Evolutionary conservation across 2,113 vertebrate species (phyloP), one percentile per base, ranked within the genome.

Genomic region (Addax nasomaculatus): DNA sequence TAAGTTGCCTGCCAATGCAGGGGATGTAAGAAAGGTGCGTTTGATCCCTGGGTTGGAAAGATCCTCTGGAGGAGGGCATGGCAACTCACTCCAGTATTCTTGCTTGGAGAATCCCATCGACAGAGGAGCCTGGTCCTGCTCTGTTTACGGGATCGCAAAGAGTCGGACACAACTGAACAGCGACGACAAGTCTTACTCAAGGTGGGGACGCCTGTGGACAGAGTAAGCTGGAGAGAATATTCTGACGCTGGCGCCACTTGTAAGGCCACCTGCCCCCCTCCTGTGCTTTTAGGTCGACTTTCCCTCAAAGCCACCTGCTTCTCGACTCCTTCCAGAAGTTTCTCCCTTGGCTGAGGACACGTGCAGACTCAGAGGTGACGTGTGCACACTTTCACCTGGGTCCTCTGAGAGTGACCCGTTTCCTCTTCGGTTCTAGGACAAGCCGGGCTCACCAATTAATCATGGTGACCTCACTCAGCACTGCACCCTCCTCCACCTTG

Each of bases 351-450:
- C 62, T 36, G 14, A 47, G 30, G 47, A 17, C 27, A 6, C 0
- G 70, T 25, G n/a, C 85, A 64, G 45, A 70, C 47, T 30, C 76
- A 45, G 53, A 60, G 62, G 53, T 36, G 80, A 16, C 53, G 7
- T 4, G 33, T 36, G 19, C 12, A 7, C 23, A 23, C 14, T 45
- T 55, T 76, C 10, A 3, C 17, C 47, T n/a, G 58, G 53, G 47
- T 53, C 80, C 67, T 93, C 84, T 16, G 30, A 90, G 70, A 53
- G 15, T 78, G 97, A 93, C 96, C 96, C 49, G 67, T 15, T 98
- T 98, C 49, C 64, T 85, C n/a, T 33, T 45, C 5, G 1, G 15
- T 95, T 96, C 97, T 94, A 90, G 97, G 78, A 19, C 43, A 1
- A 58, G 53, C 43, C 6, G 29, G 84, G 45, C 73, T 80, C 95